phyloP scores from a whole-genome alignment of 2,797 vertebrate species.

The Chanos chanos region DNA sequence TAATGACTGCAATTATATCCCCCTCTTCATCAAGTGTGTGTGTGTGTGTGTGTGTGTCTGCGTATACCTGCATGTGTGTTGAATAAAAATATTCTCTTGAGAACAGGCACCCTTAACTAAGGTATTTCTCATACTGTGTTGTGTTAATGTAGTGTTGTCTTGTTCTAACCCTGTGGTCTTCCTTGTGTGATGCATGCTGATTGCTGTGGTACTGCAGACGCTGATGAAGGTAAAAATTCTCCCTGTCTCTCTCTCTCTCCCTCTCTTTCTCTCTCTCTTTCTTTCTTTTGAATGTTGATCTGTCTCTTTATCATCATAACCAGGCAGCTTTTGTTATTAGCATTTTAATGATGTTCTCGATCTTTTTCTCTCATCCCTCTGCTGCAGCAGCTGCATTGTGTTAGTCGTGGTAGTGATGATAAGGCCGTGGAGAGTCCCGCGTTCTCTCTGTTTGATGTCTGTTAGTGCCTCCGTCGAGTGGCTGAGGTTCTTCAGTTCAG shows the following conservation, averaged over 20 bases:
- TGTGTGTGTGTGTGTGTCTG: constrained; percentile 3
- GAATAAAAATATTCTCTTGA: neutral
- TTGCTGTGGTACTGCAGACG: constrained; percentile 73
- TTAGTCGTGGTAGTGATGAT: constrained; percentile 50
- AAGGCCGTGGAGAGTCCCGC: constrained; percentile 49
- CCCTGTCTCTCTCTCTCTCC: neutral
- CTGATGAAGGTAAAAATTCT: constrained; percentile 79
- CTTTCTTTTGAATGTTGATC: neutral
- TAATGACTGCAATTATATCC: constrained; percentile 13
- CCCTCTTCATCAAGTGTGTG: neutral
- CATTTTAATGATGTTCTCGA: constrained; percentile 41
- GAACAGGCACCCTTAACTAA: too few species aligned
- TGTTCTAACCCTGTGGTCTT: constrained; percentile 77
- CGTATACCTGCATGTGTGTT: neutral
- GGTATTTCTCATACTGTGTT: too few species aligned
- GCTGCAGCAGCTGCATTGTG: constrained; percentile 24
- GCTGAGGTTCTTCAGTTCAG: too few species aligned
- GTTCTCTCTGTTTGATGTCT: constrained; percentile 50
- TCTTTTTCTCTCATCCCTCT: constrained; percentile 26
- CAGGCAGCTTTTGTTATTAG: constrained; percentile 38
- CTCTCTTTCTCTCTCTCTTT: neutral
- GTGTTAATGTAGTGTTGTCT: constrained; percentile 12
- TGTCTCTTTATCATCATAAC: constrained; percentile 25
- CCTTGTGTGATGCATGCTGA: constrained; percentile 85
- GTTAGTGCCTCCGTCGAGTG: constrained; percentile 39